Percentiles rank a stretch among this genome's conserved stretches.
phyloP scores from a whole-genome alignment of 1,140 invertebrate genomes.

The Drosophila baimaii region DNA sequence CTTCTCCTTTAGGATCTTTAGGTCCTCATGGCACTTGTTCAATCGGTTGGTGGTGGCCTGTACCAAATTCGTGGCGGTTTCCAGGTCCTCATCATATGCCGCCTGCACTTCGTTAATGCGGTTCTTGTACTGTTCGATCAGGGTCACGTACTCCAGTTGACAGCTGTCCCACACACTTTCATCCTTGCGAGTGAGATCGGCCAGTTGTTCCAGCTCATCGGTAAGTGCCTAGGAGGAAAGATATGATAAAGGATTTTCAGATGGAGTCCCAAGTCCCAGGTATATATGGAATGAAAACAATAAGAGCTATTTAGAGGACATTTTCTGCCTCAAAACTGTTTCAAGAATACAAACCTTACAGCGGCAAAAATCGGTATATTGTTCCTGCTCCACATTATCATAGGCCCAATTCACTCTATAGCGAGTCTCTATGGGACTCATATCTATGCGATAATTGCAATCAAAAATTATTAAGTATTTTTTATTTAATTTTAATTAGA shows the following conservation, averaged over 20 bases:
- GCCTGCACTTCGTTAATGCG: constrained; percentile 25
- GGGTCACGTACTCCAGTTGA: neutral
- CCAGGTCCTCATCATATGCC: constrained; percentile 37
- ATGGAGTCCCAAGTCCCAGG: neutral
- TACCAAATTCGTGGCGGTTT: constrained; percentile 17
- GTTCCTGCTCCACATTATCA: constrained; percentile 40
- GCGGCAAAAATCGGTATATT: constrained; percentile 5
- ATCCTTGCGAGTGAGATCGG: constrained; percentile 8
- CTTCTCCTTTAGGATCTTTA: constrained; percentile 14
- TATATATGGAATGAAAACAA: neutral
- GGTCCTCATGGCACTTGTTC: constrained; percentile 50
- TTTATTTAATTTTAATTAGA: too few relatives aligned
- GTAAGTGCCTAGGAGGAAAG: neutral
- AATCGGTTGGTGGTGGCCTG: constrained; percentile 21
- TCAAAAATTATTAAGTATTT: neutral
- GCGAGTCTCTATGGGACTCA: constrained; percentile 51
- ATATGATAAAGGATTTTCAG: neutral
- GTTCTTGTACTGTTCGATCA: constrained; percentile 21
- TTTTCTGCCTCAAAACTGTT: neutral
- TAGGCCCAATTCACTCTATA: constrained; percentile 49
- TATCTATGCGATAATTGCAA: constrained; percentile 8
- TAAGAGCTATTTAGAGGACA: too few relatives aligned
- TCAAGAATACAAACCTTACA: constrained; percentile 22
- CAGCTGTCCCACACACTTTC: constrained; percentile 8
- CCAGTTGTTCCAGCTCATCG: constrained; percentile 30